phyloP scores from a whole-genome alignment of 1,140 invertebrate genomes.

The Mercenaria mercenaria region DNA sequence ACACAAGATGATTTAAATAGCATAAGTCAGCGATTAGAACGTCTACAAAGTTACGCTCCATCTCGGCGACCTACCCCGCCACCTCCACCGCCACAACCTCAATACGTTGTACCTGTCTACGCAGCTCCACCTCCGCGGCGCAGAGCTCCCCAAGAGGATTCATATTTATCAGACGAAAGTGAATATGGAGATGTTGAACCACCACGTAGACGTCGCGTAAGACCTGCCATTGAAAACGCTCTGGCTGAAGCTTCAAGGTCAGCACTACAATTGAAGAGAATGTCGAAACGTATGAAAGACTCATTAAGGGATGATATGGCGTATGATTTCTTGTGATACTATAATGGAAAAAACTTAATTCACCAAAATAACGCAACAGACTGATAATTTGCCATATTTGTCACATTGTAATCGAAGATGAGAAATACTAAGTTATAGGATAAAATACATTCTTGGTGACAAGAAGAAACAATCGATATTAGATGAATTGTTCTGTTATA shows the following conservation, averaged over 20 bases:
- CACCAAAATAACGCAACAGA: constrained; percentile 38
- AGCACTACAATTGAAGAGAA: constrained; percentile 77
- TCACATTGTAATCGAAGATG: constrained; percentile 14
- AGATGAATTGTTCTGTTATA: not conserved
- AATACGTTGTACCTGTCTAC: constrained; percentile 73
- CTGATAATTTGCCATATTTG: constrained; percentile 65
- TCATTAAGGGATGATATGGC: constrained; percentile 77
- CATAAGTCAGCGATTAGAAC: constrained; percentile 77
- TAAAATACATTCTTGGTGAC: not conserved
- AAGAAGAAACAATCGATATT: not conserved
- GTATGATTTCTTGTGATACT: constrained; percentile 65
- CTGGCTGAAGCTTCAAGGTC: constrained; percentile 75
- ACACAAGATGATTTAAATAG: constrained; percentile 81
- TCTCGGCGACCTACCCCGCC: constrained; percentile 65
- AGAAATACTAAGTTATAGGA: not conserved
- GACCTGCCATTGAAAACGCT: constrained; percentile 68
- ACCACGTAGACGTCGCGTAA: constrained; percentile 59
- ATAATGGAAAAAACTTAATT: not conserved
- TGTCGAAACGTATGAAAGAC: constrained; percentile 82
- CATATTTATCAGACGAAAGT: constrained; percentile 76
- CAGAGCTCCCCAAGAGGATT: constrained; percentile 74
- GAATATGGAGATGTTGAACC: constrained; percentile 71
- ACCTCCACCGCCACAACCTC: constrained; percentile 66
- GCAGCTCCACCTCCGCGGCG: constrained; percentile 66
- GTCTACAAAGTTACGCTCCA: constrained; percentile 78